Evolutionary conservation across 2,888 invertebrate species (phyloP), one percentile per base, ranked within the genome.

Genomic region (Ernsta delagoae): DNA sequence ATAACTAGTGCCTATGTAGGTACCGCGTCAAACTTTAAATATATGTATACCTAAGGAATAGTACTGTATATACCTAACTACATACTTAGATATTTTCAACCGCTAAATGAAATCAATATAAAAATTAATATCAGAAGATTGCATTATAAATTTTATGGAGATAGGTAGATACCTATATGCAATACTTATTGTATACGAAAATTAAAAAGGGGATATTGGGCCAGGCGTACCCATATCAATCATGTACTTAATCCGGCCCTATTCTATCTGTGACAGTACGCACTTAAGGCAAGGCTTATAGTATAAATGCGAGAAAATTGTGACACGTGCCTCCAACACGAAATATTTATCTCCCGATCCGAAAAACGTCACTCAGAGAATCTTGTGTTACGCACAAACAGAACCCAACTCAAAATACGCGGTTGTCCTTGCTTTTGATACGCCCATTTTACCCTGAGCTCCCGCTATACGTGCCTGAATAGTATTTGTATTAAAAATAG

Each of bases 311-410:
- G 43, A 64, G 63, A 72, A 66, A 65, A 43, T 9, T 57, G 53
- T 65, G 72, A 70, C 71, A 71, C 63, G 60, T 72, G 73, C 62
- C 66, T 65, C 68, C 70, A 71, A 70, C 73, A 68, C 67, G 65
- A 70, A 69, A 57, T 65, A 61, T 60, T 79, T 83, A 87, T 86
- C 83, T 77, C 76, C 70, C 67, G 65, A 71, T 72, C 78, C 78
- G 83, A 86, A 54, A 79, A 85, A 83, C 76, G 86, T 83, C 88
- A 85, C 77, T 82, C 83, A 81, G 76, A 85, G 83, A 86, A 85
- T 88, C 89, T 91, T 89, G 86, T 78, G 78, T 80, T 81, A 87
- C 85, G 84, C 85, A 86, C 84, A 86, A 85, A 85, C 84, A 78
- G 77, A 74, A 84, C 84, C 84, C 85, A 77, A 84, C 86, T 75